Evolutionary conservation across 2,113 vertebrate species (phyloP).

Genomic region (Nesoenas mayeri): DNA sequence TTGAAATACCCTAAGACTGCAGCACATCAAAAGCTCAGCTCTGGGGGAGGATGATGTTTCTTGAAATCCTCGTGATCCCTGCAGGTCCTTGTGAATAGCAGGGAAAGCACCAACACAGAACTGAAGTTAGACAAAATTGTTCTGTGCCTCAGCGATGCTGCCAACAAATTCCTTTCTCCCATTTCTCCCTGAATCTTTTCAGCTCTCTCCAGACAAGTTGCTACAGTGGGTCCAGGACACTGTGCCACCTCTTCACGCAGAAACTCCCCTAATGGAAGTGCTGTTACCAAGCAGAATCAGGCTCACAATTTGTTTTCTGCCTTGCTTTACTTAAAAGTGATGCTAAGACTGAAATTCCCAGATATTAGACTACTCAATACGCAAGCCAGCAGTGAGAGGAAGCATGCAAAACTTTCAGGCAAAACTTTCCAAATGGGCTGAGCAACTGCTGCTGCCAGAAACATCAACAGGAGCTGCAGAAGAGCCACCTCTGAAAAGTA

Average conservation of each 20-base stretch:
- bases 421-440: background rate
- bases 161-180: background rate
- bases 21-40: background rate
- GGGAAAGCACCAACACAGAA: constrained; percentile 7
- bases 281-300: background rate
- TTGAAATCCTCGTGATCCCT: background rate
- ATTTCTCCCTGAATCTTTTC: background rate
- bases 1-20: background rate
- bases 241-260: fast-evolving
- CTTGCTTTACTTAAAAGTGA: background rate
- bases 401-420: background rate
- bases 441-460: background rate
- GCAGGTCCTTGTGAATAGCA: background rate
- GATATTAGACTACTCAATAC: background rate
- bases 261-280: background rate
- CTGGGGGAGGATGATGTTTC: background rate
- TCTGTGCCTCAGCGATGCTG: background rate
- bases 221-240: background rate
- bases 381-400: background rate
- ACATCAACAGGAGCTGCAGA: background rate
- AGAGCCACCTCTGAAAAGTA: background rate
- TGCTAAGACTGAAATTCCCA: background rate
- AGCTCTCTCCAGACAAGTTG: background rate
- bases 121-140: background rate
- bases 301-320: background rate